phyloP scores from a whole-genome alignment of 1,140 invertebrate genomes.

The Halyomorpha halys region DNA sequence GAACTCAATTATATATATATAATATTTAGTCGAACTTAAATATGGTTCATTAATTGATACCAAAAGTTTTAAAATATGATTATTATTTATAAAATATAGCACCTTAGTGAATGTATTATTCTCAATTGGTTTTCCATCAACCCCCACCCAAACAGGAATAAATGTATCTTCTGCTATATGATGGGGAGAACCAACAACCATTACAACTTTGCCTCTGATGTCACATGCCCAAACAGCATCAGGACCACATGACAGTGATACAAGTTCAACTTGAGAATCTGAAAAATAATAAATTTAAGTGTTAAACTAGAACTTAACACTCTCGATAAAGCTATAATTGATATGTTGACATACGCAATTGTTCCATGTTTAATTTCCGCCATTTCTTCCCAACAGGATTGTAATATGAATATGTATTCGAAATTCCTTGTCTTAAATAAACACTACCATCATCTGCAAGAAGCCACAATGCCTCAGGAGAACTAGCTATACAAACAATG shows the following conservation, averaged over 20 bases:
- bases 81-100: neutral
- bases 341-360: slow-evolving; percentile 36
- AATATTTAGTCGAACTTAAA: no score
- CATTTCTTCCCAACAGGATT: slow-evolving; percentile 38
- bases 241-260: slow-evolving; percentile 39
- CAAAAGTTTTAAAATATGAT: no score
- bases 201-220: slow-evolving; percentile 38
- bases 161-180: slow-evolving; percentile 35
- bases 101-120: slow-evolving; percentile 31
- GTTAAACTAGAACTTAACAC: neutral
- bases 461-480: slow-evolving; percentile 40
- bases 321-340: neutral
- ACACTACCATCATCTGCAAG: slow-evolving; percentile 38
- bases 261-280: slow-evolving; percentile 37
- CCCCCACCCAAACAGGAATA: slow-evolving; percentile 43
- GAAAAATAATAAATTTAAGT: slow-evolving; percentile 19
- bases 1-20: no score
- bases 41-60: no score
- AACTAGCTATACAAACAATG: slow-evolving; percentile 36
- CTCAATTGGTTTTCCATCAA: slow-evolving; percentile 32
- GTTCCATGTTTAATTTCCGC: slow-evolving; percentile 38
- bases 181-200: slow-evolving; percentile 41
- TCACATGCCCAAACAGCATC: slow-evolving; percentile 45
- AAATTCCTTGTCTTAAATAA: slow-evolving; percentile 39
- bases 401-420: slow-evolving; percentile 22